Evolutionary conservation across 2,113 vertebrate genomes (phyloP).

Genomic region (Malaclemys terrapin): DNA sequence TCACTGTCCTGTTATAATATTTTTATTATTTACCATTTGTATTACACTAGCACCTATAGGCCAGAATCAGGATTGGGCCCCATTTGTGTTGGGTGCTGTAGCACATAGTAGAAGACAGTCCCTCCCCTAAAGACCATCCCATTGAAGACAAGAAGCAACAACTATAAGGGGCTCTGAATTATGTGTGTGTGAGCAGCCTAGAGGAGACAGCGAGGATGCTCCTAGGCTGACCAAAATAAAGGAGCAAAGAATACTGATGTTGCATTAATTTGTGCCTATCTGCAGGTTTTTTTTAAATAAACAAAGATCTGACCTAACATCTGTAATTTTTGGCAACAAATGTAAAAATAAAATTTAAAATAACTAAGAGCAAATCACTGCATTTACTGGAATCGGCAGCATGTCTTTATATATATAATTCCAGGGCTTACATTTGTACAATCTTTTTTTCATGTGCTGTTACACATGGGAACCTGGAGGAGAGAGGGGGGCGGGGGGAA

Average conservation of each 20-base stretch:
- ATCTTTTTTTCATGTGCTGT: background rate
- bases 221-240: background rate
- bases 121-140: background rate
- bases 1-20: background rate
- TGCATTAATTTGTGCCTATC: background rate
- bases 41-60: background rate
- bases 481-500: accelerated
- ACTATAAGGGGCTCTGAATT: background rate
- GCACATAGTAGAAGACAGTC: background rate
- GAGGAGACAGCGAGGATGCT: background rate
- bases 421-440: background rate
- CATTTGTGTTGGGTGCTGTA: background rate
- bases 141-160: background rate
- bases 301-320: background rate
- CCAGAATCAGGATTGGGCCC: background rate
- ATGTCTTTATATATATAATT: conserved; percentile 20
- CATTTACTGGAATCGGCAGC: background rate
- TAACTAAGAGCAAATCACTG: background rate
- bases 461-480: background rate
- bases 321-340: background rate
- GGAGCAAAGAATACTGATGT: background rate
- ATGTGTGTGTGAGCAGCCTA: background rate
- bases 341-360: background rate
- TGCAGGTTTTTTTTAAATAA: background rate
- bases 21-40: background rate